Evolutionary conservation across 2,888 invertebrate genomes (phyloP), one percentile per base, ranked within the genome.

Genomic region (Polylopha cassiicola): DNA sequence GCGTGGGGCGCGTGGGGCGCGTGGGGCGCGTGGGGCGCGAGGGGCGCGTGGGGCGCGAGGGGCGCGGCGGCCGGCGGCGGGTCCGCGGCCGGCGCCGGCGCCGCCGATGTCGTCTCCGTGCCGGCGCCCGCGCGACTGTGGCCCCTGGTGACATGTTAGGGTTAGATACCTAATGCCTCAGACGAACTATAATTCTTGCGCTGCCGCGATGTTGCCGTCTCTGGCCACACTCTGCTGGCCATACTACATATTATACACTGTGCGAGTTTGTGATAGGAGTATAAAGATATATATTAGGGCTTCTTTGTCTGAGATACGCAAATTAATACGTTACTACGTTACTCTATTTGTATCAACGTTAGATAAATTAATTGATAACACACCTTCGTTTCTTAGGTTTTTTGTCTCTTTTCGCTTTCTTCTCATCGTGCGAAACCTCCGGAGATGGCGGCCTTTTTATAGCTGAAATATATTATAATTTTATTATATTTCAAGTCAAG

Each of bases 301-400:
- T n/a, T n/a, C n/a, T n/a, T n/a, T n/a, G n/a, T n/a, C n/a, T n/a
- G n/a, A n/a, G n/a, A n/a, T n/a, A n/a, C n/a, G n/a, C n/a, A n/a
- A n/a, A n/a, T n/a, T n/a, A n/a, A n/a, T n/a, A n/a, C n/a, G n/a
- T n/a, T n/a, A n/a, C n/a, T n/a, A n/a, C n/a, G n/a, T n/a, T 14
- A 23, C 7, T 15, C 7, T 3, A 1, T 18, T 7, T 3, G 5
- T 10, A 16, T 22, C 7, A 24, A 4, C 30, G 24, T 16, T 10
- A 9, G 3, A 3, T 7, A 7, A 20, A 8, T 10, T 8, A 20
- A 16, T 4, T 27, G 15, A 17, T 22, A 3, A 36, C 46, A 49
- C 26, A 82, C 85, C 79, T 74, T 75, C 65, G 78, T 58, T 80
- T 85, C 61, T 78, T 84, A 42, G 73, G 82, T 66, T 85, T 85